A percentile compares a stretch with the other conserved stretches of the same genome.
Conservation (phyloP, 2,888 invertebrate genomes). For the Oxystoma pomonae region DNA sequence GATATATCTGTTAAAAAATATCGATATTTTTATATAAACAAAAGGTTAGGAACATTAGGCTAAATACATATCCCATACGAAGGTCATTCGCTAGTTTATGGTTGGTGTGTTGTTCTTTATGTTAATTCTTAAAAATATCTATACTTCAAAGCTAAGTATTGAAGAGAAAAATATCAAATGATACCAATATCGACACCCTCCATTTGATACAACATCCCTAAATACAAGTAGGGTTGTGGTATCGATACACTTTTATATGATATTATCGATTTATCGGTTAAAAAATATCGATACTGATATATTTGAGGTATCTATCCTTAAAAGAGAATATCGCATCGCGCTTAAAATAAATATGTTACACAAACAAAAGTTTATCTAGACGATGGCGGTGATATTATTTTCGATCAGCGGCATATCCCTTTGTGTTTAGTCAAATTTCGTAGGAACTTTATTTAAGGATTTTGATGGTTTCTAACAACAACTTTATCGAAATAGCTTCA, state of each 20-base stretch:
- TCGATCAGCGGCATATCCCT: background rate
- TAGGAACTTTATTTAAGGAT: background rate
- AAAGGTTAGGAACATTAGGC: too few relatives aligned
- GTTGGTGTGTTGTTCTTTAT: too few relatives aligned
- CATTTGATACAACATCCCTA: too few relatives aligned
- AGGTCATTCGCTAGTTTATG: too few relatives aligned
- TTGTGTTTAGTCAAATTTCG: background rate
- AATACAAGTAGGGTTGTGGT: background rate
- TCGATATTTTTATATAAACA: too few relatives aligned
- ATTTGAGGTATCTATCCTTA: background rate
- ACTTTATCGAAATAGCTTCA: slow-evolving; percentile 1
- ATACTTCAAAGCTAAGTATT: too few relatives aligned
- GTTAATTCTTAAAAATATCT: too few relatives aligned
- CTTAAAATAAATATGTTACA: background rate
- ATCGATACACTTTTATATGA: background rate
- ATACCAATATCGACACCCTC: too few relatives aligned
- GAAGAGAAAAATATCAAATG: too few relatives aligned
- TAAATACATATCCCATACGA: too few relatives aligned
- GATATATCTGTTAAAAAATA: background rate
- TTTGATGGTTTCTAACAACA: background rate
- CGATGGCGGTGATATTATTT: too few relatives aligned
- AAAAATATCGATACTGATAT: background rate
- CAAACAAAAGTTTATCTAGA: background rate
- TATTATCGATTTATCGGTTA: background rate
- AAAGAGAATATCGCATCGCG: background rate